Percentiles rank a stretch among this genome's conserved stretches.
Evolutionary conservation across 2,113 vertebrate genomes (phyloP).

Genomic region (Rhinolophus sinicus): DNA sequence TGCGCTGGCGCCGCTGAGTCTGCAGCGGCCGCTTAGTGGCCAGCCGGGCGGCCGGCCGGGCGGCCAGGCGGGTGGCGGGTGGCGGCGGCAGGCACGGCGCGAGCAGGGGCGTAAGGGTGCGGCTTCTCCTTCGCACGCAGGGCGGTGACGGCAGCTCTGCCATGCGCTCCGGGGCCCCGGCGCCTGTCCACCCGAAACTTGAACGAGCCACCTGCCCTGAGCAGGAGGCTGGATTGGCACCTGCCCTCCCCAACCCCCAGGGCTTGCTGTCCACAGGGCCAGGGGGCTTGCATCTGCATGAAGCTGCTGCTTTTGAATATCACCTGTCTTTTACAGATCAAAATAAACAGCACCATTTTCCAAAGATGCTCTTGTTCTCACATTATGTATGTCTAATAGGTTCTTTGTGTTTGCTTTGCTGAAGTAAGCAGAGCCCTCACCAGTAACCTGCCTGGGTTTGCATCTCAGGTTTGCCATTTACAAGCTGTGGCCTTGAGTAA

Average conservation of each 20-base stretch:
- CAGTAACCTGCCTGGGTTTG: not conserved
- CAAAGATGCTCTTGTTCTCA: not conserved
- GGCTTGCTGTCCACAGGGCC: not conserved
- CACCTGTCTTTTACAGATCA: not conserved
- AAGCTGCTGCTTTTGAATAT: not conserved
- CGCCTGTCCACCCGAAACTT: not conserved
- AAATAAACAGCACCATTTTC: not conserved
- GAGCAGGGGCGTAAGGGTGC: constrained; percentile 42
- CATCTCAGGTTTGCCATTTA: not conserved
- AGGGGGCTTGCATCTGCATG: rapidly evolving
- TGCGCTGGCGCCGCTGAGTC: constrained; percentile 86
- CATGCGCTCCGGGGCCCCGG: not conserved
- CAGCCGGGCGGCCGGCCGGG: constrained; percentile 22
- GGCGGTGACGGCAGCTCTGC: not conserved
- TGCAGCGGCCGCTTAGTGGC: constrained; percentile 62
- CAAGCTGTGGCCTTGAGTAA: not conserved
- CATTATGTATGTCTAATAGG: not conserved
- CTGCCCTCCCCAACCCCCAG: rapidly evolving
- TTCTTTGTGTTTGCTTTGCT: not conserved
- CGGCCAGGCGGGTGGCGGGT: constrained; percentile 32
- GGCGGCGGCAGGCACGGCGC: constrained; percentile 57
- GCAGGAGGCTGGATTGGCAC: not conserved
- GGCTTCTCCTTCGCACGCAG: constrained; percentile 61
- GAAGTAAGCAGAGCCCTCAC: not conserved
- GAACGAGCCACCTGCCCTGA: not conserved